phyloP scores from a whole-genome alignment of 2,888 invertebrate species.

The Drosophila histrio region DNA sequence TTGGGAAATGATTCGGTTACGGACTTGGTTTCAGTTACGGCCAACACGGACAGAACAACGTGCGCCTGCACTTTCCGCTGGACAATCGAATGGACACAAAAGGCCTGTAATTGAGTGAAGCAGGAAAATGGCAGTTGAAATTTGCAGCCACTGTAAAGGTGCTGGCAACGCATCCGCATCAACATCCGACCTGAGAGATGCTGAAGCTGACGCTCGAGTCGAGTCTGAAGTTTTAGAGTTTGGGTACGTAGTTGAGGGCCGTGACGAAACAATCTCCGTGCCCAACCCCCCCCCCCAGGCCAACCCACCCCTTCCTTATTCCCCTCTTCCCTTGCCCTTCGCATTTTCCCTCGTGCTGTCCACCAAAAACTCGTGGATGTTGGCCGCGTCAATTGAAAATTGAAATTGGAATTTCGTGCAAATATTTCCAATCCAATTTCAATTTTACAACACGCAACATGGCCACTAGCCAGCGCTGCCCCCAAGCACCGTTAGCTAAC shows the following conservation, averaged over 20 bases:
- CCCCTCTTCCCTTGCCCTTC: neutral
- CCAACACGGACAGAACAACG: neutral
- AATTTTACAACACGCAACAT: conserved; percentile 67
- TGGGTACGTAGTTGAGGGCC: conserved; percentile 22
- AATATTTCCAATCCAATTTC: conserved; percentile 75
- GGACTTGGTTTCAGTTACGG: conserved; percentile 68
- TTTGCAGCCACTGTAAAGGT: conserved; percentile 50
- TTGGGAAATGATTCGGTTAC: conserved; percentile 66
- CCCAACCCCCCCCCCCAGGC: neutral
- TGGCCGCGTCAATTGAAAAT: conserved; percentile 66
- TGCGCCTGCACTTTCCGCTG: conserved; percentile 33
- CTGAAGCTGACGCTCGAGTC: neutral
- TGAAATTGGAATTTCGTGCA: conserved; percentile 72
- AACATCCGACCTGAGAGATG: neutral
- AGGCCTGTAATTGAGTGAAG: conserved; percentile 73
- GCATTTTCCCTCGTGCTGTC: neutral
- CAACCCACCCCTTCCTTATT: neutral
- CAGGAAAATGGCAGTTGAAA: conserved; percentile 55
- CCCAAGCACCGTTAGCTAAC: neutral
- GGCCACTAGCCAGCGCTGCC: conserved; percentile 28
- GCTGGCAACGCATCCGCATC: conserved; percentile 37
- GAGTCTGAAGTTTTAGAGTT: neutral
- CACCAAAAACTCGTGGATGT: conserved; percentile 32
- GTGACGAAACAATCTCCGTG: conserved; percentile 50
- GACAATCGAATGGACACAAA: conserved; percentile 62